These are phyloP conservation scores for Stegostoma tigrinum DNA, from an alignment of 2,113 vertebrate genomes.

Conservation along the genomic window DNA sequence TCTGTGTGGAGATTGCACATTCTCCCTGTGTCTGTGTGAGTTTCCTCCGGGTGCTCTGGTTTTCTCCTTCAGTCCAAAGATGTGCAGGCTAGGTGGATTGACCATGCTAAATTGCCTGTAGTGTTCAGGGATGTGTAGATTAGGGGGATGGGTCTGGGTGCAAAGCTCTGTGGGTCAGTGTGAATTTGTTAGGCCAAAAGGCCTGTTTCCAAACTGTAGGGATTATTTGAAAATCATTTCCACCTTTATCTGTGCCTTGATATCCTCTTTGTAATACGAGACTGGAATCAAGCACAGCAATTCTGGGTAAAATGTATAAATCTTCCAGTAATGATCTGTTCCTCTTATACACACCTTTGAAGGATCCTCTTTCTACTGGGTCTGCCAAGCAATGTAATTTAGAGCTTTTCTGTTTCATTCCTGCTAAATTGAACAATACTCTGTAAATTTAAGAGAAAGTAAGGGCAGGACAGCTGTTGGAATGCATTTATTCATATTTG, in stretches of 20 bases:
- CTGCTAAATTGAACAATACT: neutral
- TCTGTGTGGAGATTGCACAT: too few relatives aligned
- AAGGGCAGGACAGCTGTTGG: neutral
- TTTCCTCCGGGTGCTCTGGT: too few relatives aligned
- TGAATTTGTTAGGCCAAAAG: too few relatives aligned
- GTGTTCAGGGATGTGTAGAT: too few relatives aligned
- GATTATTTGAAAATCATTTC: too few relatives aligned
- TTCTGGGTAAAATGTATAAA: neutral
- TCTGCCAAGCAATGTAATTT: neutral
- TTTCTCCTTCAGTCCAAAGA: too few relatives aligned
- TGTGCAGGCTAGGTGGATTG: too few relatives aligned
- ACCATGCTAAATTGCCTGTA: too few relatives aligned
- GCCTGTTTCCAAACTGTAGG: too few relatives aligned
- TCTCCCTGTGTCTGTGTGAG: too few relatives aligned
- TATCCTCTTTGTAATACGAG: neutral
- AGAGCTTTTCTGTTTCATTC: neutral
- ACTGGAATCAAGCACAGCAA: neutral
- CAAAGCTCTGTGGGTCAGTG: too few relatives aligned
- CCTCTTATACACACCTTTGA: neutral
- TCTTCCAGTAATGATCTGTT: neutral
- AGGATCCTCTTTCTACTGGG: neutral
- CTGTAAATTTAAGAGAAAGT: neutral
- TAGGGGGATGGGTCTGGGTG: too few relatives aligned
- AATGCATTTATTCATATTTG: neutral
- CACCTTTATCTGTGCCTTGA: neutral